These are phyloP conservation scores for Falco berigora DNA, from an alignment of 2,797 vertebrate genomes.

Conservation along the genomic window DNA sequence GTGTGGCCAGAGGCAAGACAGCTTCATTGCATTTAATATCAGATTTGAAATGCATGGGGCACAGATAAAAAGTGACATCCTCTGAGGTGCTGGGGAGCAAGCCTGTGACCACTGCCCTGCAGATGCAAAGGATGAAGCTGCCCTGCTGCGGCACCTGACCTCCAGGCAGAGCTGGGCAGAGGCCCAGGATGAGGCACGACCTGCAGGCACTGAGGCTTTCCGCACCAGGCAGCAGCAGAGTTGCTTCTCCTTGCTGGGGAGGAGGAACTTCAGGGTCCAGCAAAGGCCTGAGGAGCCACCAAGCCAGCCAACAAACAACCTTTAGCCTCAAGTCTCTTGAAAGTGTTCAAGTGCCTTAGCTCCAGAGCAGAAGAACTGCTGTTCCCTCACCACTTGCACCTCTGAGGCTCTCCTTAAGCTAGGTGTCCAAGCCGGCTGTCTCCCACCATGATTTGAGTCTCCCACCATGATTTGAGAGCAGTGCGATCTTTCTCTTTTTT, in stretches of 20 bases:
- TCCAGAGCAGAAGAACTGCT: not conserved
- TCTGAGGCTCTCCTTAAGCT: not conserved
- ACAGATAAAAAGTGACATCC: not conserved
- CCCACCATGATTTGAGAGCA: not conserved
- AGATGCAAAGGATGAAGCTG: not conserved
- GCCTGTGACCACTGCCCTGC: accelerated
- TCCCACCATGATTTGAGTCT: not conserved
- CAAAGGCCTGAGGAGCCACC: not conserved
- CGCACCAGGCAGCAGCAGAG: not conserved
- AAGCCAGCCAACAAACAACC: not conserved
- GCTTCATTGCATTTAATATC: not conserved
- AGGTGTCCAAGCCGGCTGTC: not conserved
- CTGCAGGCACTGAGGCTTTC: not conserved
- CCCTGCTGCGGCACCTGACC: not conserved
- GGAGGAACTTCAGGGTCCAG: not conserved
- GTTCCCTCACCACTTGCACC: not conserved
- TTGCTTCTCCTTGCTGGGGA: not conserved
- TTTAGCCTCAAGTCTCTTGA: not conserved
- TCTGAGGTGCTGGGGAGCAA: not conserved
- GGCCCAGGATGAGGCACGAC: not conserved
- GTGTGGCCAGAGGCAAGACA: not conserved
- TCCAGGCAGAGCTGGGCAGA: not conserved
- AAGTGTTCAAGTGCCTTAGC: not conserved
- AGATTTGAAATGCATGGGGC: not conserved
- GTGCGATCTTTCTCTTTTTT: not conserved